Base-by-base conservation (phyloP, 2,113 vertebrate genomes). In the Prunella fulvescens region DNA sequence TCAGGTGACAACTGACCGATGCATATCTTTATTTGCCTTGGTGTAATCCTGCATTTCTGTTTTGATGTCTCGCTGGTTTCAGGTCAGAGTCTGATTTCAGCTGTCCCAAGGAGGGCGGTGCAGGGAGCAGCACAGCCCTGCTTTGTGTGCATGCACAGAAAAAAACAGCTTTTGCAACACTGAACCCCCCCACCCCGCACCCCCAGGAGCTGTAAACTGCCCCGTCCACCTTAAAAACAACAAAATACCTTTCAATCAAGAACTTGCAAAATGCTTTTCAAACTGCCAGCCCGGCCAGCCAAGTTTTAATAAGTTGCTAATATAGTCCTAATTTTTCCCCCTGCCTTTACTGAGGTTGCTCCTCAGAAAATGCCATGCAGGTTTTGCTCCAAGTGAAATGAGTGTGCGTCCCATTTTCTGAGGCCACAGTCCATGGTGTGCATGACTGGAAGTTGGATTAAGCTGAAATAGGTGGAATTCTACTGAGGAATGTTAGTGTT, bases 1-100 rank as follows among this genome's bases (percentile, higher is more conserved):
- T 87, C 96, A 95, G 93, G 88, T 96, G 95, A 95, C 93, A 73
- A 82, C 28, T 31, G 82, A 61, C 77, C 23, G 86, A 93, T 96
- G 92, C 80, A 19, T 94, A 96, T 96, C 96, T 96, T 91, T 97
- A 94, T 96, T 97, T 97, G 95, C 93, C 90, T 77, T 95, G 92
- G 11, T 92, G 95, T 95, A 97, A 96, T 96, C 92, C 93, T 28
- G 77, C 88, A n/a, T 93, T 94, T 97, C 67, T 96, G 93, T 92
- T 95, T 94, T 94, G 80, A 39, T 88, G 92, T 86, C 95, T 96
- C 72, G 3, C 83, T 79, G 85, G 39, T 86, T n/a, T 94, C 79
- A 88, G 94, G 94, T 96, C 95, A 96, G 95, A 97, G 93, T 97
- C 94, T 96, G 50, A 80, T 88, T 88, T 74, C 67, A 12, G 93